Base-by-base conservation (phyloP, 2,888 invertebrate genomes). In the Trachelus tabidus region DNA sequence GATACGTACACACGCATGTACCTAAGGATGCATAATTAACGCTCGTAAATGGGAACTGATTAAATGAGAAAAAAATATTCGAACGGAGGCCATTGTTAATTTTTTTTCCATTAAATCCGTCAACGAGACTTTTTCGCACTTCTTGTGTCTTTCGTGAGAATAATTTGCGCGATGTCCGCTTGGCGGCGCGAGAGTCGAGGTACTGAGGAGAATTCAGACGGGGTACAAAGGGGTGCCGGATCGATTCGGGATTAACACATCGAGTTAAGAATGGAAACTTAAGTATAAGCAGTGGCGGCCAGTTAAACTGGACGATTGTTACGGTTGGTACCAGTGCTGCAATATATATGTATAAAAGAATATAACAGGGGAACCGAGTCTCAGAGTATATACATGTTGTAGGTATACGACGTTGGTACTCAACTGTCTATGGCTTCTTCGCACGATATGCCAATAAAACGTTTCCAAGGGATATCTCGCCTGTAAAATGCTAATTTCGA, bases 371-470 rank as follows among this genome's bases (percentile, higher is more conserved):
- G 77, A 34, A 69, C 33, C 15, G 9, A 56, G 56, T 56, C 56
- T 56, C 56, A 23, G 23, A 56, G 56, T 56, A 56, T 40, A 40
- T 23, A 56, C 9, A 56, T 2, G 56, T 56, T 9, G 23, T 56
- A 23, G 23, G 56, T 56, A 56, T 56, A 56, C 56, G 56, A 56
- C 23, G 23, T 23, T 23, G 23, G 23, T 56, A 56, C 56, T 23
- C 6, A 9, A 56, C 56, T 56, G 23, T 79, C 86, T 88, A 91
- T 89, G 89, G 89, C 89, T 88, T 86, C 89, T 90, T 89, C 86
- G 84, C 91, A 90, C 91, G 91, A 88, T 85, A 89, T 82, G 84
- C 88, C 89, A 88, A 90, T 90, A 91, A 90, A 90, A 88, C 88
- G 89, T 86, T 87, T 85, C 85, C 85, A 84, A 85, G 83, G 82